Base-by-base conservation (phyloP, 2,888 invertebrate genomes). In the Xanthorhoe designata region DNA sequence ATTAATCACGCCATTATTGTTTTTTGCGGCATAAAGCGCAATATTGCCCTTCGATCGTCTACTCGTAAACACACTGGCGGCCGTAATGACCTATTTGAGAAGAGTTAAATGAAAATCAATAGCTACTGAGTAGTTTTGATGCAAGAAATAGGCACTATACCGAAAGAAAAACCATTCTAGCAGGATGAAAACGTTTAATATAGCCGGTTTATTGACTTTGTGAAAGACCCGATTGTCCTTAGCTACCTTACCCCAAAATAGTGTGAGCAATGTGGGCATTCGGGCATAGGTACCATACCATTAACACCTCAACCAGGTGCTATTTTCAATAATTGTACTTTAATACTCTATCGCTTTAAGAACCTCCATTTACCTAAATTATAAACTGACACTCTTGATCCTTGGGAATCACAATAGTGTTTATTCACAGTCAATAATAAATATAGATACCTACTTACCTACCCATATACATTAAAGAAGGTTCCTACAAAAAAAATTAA, bases 1-100 rank as follows among this genome's bases (percentile, higher is more conserved):
- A 92, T 92, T 92, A 91, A 92, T 92, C 91, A 92, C 87, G 76
- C 86, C 82, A 86, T 88, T 90, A 90, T 91, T 91, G 88, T 87
- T 84, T 80, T 83, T 78, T 80, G 84, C 81, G 83, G 85, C 85
- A 88, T 87, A 89, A 89, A 88, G 87, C 87, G 84, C 88, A 86
- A 89, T 91, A 89, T 91, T 90, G 89, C 90, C 86, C 84, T 86
- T 87, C 81, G 81, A 80, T 82, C 84, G 70, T 80, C 84, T 61
- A 80, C 87, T 87, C 82, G 84, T 87, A 89, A 90, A 90, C 88
- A 88, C 85, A 87, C 81, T 81, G 82, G 83, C 81, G 78, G 78
- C 81, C 76, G 79, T 90, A 90, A 91, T 90, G 89, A 89, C 91
- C 87, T 87, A 84, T 74, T 86, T 86, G 86, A 86, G 87, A 85